phyloP scores from a whole-genome alignment of 2,797 vertebrate genomes.

The Microctenopoma lineatum region DNA sequence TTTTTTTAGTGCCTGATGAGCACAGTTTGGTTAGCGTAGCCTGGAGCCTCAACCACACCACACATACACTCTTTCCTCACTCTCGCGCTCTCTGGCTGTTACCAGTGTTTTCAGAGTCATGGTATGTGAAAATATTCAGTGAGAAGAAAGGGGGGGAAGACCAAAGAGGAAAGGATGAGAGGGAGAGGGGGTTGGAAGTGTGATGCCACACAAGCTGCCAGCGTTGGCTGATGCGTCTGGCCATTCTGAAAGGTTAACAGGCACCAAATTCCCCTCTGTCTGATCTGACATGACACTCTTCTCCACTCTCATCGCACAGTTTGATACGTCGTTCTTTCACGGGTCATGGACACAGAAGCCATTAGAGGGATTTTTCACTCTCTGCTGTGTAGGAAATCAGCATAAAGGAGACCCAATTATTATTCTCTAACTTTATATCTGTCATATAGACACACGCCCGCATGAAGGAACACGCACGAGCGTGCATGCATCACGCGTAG shows the following conservation, averaged over 20 bases:
- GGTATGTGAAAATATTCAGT: slow-evolving; percentile 73
- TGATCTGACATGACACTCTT: slow-evolving; percentile 66
- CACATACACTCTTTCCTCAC: slow-evolving; percentile 49
- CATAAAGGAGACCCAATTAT: slow-evolving; percentile 52
- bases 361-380: slow-evolving; percentile 38
- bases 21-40: slow-evolving; percentile 51
- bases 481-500: slow-evolving; percentile 11
- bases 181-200: slow-evolving; percentile 6
- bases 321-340: slow-evolving; percentile 55
- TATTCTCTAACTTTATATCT: slow-evolving; percentile 57
- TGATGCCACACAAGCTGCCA: slow-evolving; percentile 41
- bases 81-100: slow-evolving; percentile 58
- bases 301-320: slow-evolving; percentile 20
- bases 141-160: slow-evolving; percentile 30
- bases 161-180: slow-evolving; percentile 7
- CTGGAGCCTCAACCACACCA: slow-evolving; percentile 66
- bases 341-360: slow-evolving; percentile 39
- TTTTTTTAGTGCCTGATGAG: slow-evolving; percentile 57
- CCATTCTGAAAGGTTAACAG: slow-evolving; percentile 74
- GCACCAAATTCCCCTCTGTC: slow-evolving; percentile 39
- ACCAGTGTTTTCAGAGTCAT: slow-evolving; percentile 66
- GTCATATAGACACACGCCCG: slow-evolving; percentile 18
- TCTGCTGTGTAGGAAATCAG: slow-evolving; percentile 50
- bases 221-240: slow-evolving; percentile 50
- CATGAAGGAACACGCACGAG: slow-evolving; percentile 4